Base-by-base conservation (phyloP, 1,140 invertebrate genomes). In the Gonatopus flavifemur region DNA sequence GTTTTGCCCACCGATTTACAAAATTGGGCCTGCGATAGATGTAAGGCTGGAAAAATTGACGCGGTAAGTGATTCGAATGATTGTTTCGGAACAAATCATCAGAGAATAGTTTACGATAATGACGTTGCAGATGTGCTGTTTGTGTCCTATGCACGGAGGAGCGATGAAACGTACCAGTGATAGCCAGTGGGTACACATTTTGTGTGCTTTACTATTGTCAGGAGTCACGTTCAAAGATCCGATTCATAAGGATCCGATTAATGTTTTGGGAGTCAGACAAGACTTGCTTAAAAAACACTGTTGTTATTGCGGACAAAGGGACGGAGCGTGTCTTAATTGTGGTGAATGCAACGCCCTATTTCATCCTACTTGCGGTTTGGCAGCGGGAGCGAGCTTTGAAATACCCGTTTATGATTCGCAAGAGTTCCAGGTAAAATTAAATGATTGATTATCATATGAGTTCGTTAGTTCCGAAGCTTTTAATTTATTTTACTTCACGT, bases 61-160 rank as follows among this genome's bases (percentile, higher is more conserved):
- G 71, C 57, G 36, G 72, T 77, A 47, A 46, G 66, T 68, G 39
- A 53, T 25, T 9, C 35, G 20, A 1, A 19, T 13, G 8, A 9
- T 37, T 13, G 28, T n/a, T n/a, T n/a, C n/a, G n/a, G n/a, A n/a
- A n/a, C n/a, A n/a, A n/a, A n/a, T n/a, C 15, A 22, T 49, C 7
- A 20, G 7, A 10, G 20, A 45, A 50, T 25, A 35, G 12, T 2
- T 43, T 9, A 49, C 22, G 36, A 22, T 21, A 20, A 19, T n/a
- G 12, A 15, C 3, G 7, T 38, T 30, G 38, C 36, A 79, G 75
- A 72, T 62, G 46, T 80, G 78, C 44, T 78, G 76, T 41, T 57
- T 87, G 36, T 87, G 85, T 65, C 75, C 77, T 15, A 71, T 86
- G 62, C 65, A 80, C 36, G 84, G 85, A 16, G 86, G 86, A 25